These are phyloP conservation scores for Notamacropus eugenii DNA, from an alignment of 2,797 vertebrate species.

Conservation along the genomic window DNA sequence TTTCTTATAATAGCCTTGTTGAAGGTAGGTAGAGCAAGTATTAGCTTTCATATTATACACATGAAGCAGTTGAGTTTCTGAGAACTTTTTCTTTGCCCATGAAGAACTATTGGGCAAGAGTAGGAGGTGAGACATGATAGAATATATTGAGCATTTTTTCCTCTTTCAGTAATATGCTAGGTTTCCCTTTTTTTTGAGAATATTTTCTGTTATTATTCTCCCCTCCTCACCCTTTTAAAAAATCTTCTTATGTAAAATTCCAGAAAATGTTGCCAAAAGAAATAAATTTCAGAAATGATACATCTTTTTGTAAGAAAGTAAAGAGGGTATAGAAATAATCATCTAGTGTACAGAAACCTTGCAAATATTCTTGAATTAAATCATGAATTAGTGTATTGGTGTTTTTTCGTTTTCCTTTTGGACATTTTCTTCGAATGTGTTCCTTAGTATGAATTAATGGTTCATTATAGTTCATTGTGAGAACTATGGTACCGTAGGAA, in stretches of 20 bases:
- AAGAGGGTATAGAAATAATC: neutral
- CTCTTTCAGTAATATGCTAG: neutral
- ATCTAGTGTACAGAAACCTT: neutral
- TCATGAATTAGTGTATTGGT: neutral
- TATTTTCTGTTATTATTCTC: neutral
- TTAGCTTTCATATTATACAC: neutral
- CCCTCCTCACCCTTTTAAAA: neutral
- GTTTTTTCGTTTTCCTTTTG: constrained; percentile 30
- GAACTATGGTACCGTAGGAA: constrained; percentile 44
- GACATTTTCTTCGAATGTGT: neutral
- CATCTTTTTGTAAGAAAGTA: neutral
- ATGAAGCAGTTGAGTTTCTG: neutral
- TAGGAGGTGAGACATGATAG: neutral
- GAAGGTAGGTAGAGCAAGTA: neutral
- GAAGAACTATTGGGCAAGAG: neutral
- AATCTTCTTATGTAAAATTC: neutral
- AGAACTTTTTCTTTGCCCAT: neutral
- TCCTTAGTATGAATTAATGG: neutral
- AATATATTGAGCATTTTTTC: neutral
- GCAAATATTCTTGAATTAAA: neutral
- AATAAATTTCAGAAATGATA: neutral
- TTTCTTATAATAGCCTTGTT: neutral
- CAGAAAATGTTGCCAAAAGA: neutral
- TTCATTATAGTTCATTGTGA: constrained; percentile 5
- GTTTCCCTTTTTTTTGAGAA: neutral